A percentile compares a stretch with the other conserved stretches of the same genome.
These are phyloP conservation scores for Candidula unifasciata DNA, from an alignment of 2,888 invertebrate genomes.

Conservation along the genomic window DNA sequence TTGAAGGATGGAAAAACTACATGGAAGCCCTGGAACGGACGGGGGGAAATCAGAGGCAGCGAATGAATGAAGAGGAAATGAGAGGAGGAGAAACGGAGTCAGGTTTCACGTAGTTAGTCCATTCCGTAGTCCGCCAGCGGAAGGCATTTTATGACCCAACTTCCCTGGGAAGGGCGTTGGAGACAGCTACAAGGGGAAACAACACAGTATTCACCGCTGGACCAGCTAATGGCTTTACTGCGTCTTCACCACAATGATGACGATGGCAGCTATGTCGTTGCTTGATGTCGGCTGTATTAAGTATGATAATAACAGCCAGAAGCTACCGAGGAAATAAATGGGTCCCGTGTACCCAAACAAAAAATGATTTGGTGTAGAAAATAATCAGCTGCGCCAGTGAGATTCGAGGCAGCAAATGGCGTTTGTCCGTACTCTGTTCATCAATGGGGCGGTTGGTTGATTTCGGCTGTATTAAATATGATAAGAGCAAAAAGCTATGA, in stretches of 20 bases:
- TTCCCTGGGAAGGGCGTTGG: slow-evolving; percentile 5
- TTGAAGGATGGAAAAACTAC: neutral
- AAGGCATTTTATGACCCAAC: slow-evolving; percentile 32
- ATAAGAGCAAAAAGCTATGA: no score
- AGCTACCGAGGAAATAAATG: neutral
- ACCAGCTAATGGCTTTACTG: slow-evolving; percentile 31
- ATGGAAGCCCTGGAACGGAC: neutral
- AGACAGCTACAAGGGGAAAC: slow-evolving; percentile 6
- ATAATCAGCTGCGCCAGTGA: neutral
- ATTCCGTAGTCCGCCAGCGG: slow-evolving; percentile 15
- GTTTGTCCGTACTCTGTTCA: neutral
- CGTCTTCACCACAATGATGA: neutral
- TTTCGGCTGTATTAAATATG: no score
- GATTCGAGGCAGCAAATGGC: neutral
- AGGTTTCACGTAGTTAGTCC: slow-evolving; percentile 38
- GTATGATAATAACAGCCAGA: neutral
- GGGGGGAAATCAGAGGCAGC: neutral
- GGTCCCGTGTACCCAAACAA: neutral
- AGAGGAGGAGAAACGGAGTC: slow-evolving; percentile 22
- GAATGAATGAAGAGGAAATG: slow-evolving; percentile 41
- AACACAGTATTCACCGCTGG: neutral
- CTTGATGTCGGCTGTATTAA: neutral
- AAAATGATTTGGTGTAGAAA: neutral
- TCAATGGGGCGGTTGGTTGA: no score
- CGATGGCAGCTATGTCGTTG: no score